Base-by-base conservation (phyloP, 2,113 vertebrate species). In the Phylloscopus trochiloides region DNA sequence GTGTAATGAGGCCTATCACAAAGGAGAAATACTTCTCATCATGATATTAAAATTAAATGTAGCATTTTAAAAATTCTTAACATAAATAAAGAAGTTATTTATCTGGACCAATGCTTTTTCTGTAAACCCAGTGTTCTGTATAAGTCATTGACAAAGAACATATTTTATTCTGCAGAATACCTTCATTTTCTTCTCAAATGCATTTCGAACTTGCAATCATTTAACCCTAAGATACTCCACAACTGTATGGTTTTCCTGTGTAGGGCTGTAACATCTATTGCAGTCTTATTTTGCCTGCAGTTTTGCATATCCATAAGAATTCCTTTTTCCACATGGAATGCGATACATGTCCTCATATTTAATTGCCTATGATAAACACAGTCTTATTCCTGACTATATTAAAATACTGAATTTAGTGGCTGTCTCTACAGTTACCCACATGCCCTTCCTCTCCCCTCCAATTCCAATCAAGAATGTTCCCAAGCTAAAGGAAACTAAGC, bases 21-120 rank as follows among this genome's bases (percentile, higher is more conserved):
- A 82, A 96, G 84, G 86, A 92, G 84, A 95, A 97, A 97, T 96
- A 93, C 71, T 96, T 91, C 92, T 97, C 93, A 97, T 98, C 92
- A 89, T 97, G 96, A 96, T 98, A 98, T 97, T 98, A 98, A 98
- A 97, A 98, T 98, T 98, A 98, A 98, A 98, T 98, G 97, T 95
- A 98, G 97, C 97, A 98, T 97, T 98, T 98, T 97, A 95, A 36
- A 98, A 97, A 96, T 96, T 94, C 82, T 96, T 97, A 88, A 96
- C 96, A 98, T 97, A 98, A 98, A 98, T 98, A 98, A 97, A 97
- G 96, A 97, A 97, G 91, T 95, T 98, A 97, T 96, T 98, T 98
- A 92, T 97, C 95, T 97, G 98, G 97, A 98, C 97, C 97, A 97
- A 77, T 97, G 98, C 95, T 94, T 98, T 97, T 97, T 92, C 96